Conservation (phyloP, 2,888 invertebrate genomes). For the Erebia aethiops region DNA sequence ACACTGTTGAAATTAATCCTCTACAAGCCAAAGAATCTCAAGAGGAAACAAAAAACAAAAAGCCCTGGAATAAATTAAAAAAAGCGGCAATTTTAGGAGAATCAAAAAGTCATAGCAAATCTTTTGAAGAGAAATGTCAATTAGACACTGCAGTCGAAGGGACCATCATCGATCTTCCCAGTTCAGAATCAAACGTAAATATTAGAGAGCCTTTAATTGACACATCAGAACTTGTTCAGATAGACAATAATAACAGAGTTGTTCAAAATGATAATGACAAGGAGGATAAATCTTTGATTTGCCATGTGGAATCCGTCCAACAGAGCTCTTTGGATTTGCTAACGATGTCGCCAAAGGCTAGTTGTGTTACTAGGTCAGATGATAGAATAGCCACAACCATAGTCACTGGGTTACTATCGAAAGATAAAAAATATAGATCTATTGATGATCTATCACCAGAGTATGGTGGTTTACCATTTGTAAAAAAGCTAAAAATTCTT, state of each 20-base stretch:
- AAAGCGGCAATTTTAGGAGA: conserved; percentile 86
- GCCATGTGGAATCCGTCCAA: conserved; percentile 74
- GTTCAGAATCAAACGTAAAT: conserved; percentile 58
- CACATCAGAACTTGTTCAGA: conserved; percentile 76
- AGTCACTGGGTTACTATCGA: conserved; percentile 62
- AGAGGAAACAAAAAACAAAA: conserved; percentile 77
- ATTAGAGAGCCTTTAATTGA: conserved; percentile 67
- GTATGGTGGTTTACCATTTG: conserved; percentile 92
- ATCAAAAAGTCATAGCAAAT: conserved; percentile 69
- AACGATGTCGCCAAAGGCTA: conserved; percentile 68
- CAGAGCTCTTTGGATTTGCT: conserved; percentile 74
- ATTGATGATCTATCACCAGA: conserved; percentile 94
- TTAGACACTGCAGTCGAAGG: conserved; percentile 52
- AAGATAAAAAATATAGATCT: conserved; percentile 89
- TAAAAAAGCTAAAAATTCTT: conserved; percentile 93
- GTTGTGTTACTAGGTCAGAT: conserved; percentile 48
- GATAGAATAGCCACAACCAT: conserved; percentile 54
- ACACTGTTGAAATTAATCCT: conserved; percentile 60
- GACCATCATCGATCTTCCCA: conserved; percentile 42
- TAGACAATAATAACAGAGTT: conserved; percentile 77
- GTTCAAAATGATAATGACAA: conserved; percentile 63
- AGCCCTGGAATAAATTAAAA: conserved; percentile 90
- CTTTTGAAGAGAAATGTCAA: conserved; percentile 64
- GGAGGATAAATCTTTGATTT: conserved; percentile 70
- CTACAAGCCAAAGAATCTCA: conserved; percentile 57